Conservation (phyloP, 2,797 vertebrate species). For the Peromyscus eremicus region DNA sequence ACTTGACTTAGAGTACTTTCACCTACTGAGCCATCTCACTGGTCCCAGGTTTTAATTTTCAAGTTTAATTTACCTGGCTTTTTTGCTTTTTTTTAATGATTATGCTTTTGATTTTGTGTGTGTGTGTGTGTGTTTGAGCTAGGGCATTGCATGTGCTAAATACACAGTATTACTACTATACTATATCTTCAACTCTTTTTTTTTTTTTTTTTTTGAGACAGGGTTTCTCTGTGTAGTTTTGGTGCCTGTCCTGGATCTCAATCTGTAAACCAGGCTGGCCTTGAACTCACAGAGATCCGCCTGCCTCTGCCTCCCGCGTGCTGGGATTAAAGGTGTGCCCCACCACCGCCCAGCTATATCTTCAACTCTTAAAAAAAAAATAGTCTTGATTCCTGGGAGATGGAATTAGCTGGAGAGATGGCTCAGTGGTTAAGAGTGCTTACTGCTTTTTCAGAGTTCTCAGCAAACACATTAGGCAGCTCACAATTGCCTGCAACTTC, state of each 20-base stretch:
- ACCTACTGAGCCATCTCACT: too few species aligned
- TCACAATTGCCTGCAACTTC: background rate
- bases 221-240: too few species aligned
- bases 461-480: background rate
- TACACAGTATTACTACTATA: too few species aligned
- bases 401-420: background rate
- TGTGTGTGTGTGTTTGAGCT: background rate
- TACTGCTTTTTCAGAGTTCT: background rate
- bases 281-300: too few species aligned
- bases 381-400: background rate
- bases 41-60: background rate
- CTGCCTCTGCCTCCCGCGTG: too few species aligned
- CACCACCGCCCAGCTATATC: too few species aligned
- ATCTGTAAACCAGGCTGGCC: too few species aligned
- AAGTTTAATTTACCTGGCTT: background rate
- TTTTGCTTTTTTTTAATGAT: background rate
- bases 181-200: background rate
- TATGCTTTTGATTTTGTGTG: constrained; percentile 40
- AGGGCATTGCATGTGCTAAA: background rate
- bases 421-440: background rate
- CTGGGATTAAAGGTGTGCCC: too few species aligned
- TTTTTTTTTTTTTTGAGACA: too few species aligned
- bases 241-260: too few species aligned
- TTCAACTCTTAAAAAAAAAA: background rate
- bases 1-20: background rate